These are phyloP conservation scores for Planococcus citri DNA, from an alignment of 1,140 invertebrate species.

Conservation along the genomic window DNA sequence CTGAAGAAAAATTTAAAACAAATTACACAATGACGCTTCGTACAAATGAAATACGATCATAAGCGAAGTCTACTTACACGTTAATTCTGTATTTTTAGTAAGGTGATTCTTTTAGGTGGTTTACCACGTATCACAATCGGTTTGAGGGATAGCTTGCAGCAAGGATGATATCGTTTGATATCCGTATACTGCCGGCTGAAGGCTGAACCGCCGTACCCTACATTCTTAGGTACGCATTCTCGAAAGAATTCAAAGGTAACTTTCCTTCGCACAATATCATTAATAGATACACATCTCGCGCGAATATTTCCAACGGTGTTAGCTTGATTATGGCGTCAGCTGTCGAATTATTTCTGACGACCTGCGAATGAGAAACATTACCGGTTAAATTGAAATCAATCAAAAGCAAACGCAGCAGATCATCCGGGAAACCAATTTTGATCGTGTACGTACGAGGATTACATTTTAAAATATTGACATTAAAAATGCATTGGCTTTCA, in stretches of 20 bases:
- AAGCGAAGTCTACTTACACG: conserved; percentile 32
- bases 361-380: no score
- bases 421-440: no score
- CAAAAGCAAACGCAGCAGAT: no score
- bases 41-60: no score
- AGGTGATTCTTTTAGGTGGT: conserved; percentile 34
- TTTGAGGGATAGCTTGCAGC: conserved; percentile 44
- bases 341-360: conserved; percentile 27
- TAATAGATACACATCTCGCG: conserved; percentile 43
- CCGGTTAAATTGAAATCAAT: no score
- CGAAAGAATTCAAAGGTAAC: conserved; percentile 42
- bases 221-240: conserved; percentile 39
- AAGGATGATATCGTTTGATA: conserved; percentile 39
- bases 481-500: no score
- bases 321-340: conserved; percentile 39
- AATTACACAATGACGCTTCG: no score
- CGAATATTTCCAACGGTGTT: conserved; percentile 43
- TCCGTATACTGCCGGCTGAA: conserved; percentile 42
- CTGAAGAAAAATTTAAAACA: background rate
- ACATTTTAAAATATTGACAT: no score
- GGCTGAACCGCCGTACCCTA: conserved; percentile 42
- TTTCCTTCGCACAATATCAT: conserved; percentile 40
- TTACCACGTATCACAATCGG: conserved; percentile 38
- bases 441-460: no score
- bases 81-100: conserved; percentile 37